Conservation (phyloP, 2,113 vertebrate species). For the Psittacus erithacus region DNA sequence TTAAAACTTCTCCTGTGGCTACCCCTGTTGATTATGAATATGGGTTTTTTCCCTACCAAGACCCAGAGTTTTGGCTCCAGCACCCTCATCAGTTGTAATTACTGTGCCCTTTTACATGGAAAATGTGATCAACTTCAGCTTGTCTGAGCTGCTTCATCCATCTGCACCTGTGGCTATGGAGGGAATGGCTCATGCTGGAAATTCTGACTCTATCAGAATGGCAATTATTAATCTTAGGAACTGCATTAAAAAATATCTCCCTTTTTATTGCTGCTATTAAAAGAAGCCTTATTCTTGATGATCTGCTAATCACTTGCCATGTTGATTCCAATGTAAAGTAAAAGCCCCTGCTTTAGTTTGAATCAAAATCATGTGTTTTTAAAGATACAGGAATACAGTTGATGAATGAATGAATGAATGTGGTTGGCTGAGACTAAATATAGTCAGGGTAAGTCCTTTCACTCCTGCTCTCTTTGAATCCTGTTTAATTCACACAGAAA, state of each 20-base stretch:
- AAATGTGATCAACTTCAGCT: constrained; percentile 62
- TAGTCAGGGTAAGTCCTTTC: background rate
- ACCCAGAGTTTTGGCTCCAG: constrained; percentile 38
- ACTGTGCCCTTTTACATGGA: constrained; percentile 61
- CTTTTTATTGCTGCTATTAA: constrained; percentile 50
- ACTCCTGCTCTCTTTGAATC: background rate
- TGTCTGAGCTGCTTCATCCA: constrained; percentile 46
- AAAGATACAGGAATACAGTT: background rate
- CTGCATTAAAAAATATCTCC: constrained; percentile 22
- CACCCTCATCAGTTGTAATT: constrained; percentile 51
- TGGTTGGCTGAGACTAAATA: background rate
- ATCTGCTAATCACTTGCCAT: constrained; percentile 20
- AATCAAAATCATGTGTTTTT: background rate
- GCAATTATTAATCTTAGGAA: constrained; percentile 57
- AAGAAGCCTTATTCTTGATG: constrained; percentile 21
- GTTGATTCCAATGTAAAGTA: constrained; percentile 6
- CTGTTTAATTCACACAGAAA: background rate
- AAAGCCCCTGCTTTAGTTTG: background rate
- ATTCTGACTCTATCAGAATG: constrained; percentile 52
- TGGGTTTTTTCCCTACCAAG: background rate
- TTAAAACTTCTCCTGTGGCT: constrained; percentile 55
- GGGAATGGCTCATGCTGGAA: constrained; percentile 62
- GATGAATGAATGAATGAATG: background rate
- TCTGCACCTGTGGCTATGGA: constrained; percentile 66
- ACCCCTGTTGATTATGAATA: constrained; percentile 43